phyloP scores from a whole-genome alignment of 2,113 vertebrate species.

The Amphilophus citrinellus region DNA sequence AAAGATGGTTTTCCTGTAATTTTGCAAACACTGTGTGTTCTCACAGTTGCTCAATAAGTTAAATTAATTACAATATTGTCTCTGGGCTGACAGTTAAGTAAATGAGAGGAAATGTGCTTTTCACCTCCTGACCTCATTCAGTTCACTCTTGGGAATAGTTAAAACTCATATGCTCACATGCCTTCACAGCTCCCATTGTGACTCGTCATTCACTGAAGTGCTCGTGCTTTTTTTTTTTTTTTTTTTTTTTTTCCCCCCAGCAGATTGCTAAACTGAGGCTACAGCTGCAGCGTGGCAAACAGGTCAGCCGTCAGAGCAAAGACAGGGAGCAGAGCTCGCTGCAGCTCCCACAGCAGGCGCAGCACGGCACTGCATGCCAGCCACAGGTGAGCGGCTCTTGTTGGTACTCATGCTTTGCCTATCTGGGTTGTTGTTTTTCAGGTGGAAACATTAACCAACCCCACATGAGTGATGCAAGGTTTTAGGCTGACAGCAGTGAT shows the following conservation, averaged over 20 bases:
- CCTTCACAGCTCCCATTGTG: not conserved
- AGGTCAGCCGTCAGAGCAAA: constrained; percentile 88
- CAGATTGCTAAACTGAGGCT: constrained; percentile 96
- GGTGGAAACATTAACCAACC: constrained; percentile 37
- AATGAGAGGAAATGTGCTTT: constrained; percentile 14
- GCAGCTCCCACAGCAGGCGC: constrained; percentile 53
- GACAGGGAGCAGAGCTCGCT: constrained; percentile 89
- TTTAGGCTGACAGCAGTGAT: not conserved
- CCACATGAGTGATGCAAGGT: constrained; percentile 27
- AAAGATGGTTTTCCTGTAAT: not conserved
- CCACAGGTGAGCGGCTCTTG: constrained; percentile 60
- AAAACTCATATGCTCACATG: not conserved
- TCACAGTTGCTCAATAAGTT: not conserved
- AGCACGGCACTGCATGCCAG: constrained; percentile 40
- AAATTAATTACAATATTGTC: not conserved
- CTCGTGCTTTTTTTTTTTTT: not conserved
- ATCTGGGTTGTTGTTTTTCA: not conserved
- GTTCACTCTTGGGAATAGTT: not conserved
- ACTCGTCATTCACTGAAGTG: constrained; percentile 11
- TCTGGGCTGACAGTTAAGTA: not conserved
- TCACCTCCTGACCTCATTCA: constrained; percentile 1
- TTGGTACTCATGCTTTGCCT: not conserved
- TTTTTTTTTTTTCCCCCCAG: constrained; percentile 43
- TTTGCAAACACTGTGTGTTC: not conserved
- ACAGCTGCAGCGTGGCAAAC: constrained; percentile 93